Conservation (phyloP, 2,113 vertebrate genomes). For the Oncorhynchus masou region DNA sequence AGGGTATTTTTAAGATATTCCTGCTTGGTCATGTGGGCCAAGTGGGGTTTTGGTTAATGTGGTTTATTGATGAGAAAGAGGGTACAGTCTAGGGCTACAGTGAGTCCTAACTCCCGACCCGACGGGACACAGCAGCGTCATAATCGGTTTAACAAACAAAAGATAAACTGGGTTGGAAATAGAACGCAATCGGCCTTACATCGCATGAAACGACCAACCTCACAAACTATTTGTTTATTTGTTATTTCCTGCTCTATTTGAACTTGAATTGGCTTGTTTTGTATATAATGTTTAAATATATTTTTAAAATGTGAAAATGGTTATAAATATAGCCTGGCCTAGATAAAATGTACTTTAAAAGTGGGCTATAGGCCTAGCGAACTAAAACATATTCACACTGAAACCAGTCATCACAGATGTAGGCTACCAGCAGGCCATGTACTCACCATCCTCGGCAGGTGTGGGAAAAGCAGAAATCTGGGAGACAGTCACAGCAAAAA, state of each 20-base stretch:
- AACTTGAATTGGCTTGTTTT: not conserved
- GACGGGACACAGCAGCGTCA: slow-evolving; percentile 55
- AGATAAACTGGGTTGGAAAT: slow-evolving; percentile 78
- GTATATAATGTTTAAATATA: not conserved
- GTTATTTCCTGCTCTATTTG: not conserved
- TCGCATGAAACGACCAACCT: slow-evolving; percentile 21
- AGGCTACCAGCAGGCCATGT: not conserved
- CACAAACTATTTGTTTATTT: not conserved
- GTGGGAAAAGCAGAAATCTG: slow-evolving; percentile 80
- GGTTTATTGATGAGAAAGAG: not conserved
- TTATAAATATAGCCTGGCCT: too few relatives aligned
- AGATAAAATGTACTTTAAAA: too few relatives aligned
- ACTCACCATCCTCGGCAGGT: slow-evolving; percentile 80
- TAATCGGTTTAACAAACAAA: slow-evolving; percentile 82
- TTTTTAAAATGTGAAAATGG: too few relatives aligned
- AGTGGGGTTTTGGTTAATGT: not conserved
- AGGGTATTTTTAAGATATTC: too few relatives aligned
- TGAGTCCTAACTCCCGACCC: slow-evolving; percentile 23
- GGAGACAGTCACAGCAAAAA: slow-evolving; percentile 71
- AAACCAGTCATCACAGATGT: too few relatives aligned
- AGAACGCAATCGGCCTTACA: slow-evolving; percentile 50
- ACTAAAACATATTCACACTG: too few relatives aligned
- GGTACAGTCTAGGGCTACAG: not conserved
- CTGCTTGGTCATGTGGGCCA: too few relatives aligned
- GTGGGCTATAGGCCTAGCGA: too few relatives aligned